Evolutionary conservation across 2,113 vertebrate genomes (phyloP).

Genomic region (Stigmatopora argus): DNA sequence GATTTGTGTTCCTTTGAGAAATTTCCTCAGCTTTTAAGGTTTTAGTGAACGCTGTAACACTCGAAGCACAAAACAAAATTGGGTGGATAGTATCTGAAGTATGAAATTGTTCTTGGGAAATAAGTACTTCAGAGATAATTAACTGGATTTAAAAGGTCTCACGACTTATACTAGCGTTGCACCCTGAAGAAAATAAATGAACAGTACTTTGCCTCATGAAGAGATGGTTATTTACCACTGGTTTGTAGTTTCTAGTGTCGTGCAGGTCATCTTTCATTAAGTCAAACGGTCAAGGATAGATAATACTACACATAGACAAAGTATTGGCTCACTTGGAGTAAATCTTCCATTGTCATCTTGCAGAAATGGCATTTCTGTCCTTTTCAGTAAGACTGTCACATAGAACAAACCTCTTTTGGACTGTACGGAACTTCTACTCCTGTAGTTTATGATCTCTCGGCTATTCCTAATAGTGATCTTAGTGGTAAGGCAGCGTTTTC

Average conservation of each 20-base stretch:
- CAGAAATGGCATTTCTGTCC: not conserved
- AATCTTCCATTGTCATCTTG: slow-evolving; percentile 4
- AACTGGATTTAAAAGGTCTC: too few species aligned
- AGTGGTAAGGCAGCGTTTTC: slow-evolving; percentile 30
- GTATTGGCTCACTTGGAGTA: slow-evolving; percentile 28
- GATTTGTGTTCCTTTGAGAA: slow-evolving; percentile 54
- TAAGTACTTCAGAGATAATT: too few species aligned
- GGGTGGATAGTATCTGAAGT: slow-evolving; percentile 1
- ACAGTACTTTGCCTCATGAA: too few species aligned
- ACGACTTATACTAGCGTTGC: too few species aligned
- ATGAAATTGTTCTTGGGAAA: not conserved
- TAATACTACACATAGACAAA: not conserved
- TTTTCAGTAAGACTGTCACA: not conserved
- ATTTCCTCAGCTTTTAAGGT: slow-evolving; percentile 14
- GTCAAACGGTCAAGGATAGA: not conserved
- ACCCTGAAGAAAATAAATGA: too few species aligned
- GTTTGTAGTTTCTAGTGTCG: not conserved
- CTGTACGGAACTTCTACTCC: not conserved
- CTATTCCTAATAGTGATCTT: slow-evolving; percentile 20
- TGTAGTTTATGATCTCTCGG: not conserved
- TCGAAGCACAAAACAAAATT: slow-evolving; percentile 24
- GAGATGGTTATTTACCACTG: too few species aligned
- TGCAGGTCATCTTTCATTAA: not conserved
- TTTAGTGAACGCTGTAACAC: slow-evolving; percentile 36
- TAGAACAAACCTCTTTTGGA: not conserved